phyloP scores from a whole-genome alignment of 2,797 vertebrate genomes.

The Microcaecilia unicolor region DNA sequence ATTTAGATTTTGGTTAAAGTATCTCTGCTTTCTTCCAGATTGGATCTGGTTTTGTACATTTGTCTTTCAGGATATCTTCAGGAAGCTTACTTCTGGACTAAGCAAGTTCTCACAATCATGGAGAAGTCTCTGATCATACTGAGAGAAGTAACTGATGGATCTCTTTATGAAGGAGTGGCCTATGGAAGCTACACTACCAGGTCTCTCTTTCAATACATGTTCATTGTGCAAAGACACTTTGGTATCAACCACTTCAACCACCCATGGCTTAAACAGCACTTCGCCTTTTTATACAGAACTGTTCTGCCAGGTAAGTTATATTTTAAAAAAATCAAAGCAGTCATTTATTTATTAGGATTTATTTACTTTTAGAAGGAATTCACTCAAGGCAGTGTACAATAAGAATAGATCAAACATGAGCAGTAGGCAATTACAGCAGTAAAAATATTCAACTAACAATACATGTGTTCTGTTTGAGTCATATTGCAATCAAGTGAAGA shows the following conservation, averaged over 20 bases:
- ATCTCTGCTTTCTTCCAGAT: no score
- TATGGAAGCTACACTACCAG: conserved; percentile 94
- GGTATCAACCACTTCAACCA: conserved; percentile 85
- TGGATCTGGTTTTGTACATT: no score
- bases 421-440: no score
- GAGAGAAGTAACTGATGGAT: conserved; percentile 85
- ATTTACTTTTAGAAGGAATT: no score
- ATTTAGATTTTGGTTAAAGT: no score
- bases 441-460: no score
- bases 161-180: conserved; percentile 90
- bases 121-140: conserved; percentile 93
- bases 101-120: conserved; percentile 90
- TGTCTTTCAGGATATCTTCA: conserved; percentile 80
- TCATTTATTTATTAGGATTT: no score
- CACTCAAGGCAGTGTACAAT: no score
- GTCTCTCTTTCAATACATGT: conserved; percentile 93
- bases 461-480: no score
- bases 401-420: no score
- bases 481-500: no score
- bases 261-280: conserved; percentile 94
- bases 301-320: conserved; percentile 75
- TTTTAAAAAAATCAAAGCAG: no score
- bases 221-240: conserved; percentile 91
- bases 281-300: conserved; percentile 91
- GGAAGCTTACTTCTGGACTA: conserved; percentile 94